Evolutionary conservation across 2,888 invertebrate species (phyloP), one percentile per base, ranked within the genome.

Genomic region (Tenthredo notha): DNA sequence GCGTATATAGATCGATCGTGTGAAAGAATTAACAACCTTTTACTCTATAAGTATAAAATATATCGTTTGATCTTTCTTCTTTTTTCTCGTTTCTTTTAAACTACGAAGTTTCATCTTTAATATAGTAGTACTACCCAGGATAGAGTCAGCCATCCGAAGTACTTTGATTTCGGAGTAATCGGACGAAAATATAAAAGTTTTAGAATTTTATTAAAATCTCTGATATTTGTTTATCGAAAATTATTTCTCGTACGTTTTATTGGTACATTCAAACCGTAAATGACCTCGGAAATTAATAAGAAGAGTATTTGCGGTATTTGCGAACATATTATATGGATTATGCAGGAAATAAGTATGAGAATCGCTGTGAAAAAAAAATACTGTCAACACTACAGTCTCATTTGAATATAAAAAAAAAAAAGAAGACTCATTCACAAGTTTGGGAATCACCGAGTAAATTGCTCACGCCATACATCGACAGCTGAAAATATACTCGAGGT

Each of bases 401-500:
- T 67, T 67, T 33, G 67, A 33, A 67, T 67, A 33, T 18, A n/a
- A 54, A 50, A 15, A 33, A 33, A 33, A 33, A 33, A 33, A 33
- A 33, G 33, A 67, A 33, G 5, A 67, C 18, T 67, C 25, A 33
- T 33, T 67, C 21, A 43, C 74, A 74, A 21, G 74, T 40, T 74
- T 74, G 74, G 74, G 74, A 74, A 43, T 74, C 43, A 74, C 74
- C 74, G 74, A 43, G 74, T 74, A 9, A 43, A 74, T 43, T 9
- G 10, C 43, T 25, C 40, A 15, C 10, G 21, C 12, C 67, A 15
- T 18, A 67, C 33, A 67, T 67, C 33, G 33, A 67, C 15, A 33
- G 33, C 18, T 18, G 18, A 15, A 18, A 7, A 67, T 18, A 33
- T 6, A 67, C 1, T 67, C 67, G 29, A 33, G 67, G 4, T 7